phyloP scores from a whole-genome alignment of 2,797 vertebrate genomes.

The Cynodonichthys magdalenae region DNA sequence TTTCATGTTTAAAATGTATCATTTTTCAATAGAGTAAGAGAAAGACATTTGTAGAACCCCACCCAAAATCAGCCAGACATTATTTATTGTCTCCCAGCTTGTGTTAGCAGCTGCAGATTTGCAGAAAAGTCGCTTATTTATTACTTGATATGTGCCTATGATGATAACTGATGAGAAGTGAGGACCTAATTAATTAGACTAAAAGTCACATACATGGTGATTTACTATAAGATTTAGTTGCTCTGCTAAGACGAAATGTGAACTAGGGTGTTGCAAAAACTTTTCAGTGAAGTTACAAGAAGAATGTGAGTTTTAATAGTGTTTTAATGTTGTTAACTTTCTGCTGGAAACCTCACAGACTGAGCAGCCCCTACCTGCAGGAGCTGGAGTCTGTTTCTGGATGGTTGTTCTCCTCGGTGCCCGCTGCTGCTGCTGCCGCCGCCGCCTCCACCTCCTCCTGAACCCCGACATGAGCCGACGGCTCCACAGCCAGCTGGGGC shows the following conservation, averaged over 20 bases:
- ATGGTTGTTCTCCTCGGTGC: constrained; percentile 86
- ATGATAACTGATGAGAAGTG: too few species aligned
- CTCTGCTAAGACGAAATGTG: background rate
- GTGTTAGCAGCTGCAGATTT: background rate
- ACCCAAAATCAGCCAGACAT: constrained; percentile 38
- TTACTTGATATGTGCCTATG: background rate
- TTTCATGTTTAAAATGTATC: background rate
- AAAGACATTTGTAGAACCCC: constrained; percentile 35
- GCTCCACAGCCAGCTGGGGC: constrained; percentile 73
- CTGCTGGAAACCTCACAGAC: background rate
- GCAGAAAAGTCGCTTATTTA: background rate
- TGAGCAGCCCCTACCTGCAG: constrained; percentile 85
- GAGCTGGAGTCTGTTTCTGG: constrained; percentile 92
- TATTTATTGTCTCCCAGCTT: constrained; percentile 4
- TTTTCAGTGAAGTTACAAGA: constrained; percentile 12
- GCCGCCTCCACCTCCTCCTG: constrained; percentile 80
- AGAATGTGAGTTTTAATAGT: background rate
- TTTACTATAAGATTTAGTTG: background rate
- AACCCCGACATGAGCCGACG: constrained; percentile 51
- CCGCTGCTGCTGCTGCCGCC: constrained; percentile 61
- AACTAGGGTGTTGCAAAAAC: constrained; percentile 12
- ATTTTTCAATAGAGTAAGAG: constrained; percentile 13
- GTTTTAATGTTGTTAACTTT: constrained; percentile 6
- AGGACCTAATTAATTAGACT: too few species aligned
- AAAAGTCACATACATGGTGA: background rate